Evolutionary conservation across 2,797 vertebrate species (phyloP).

Genomic region (Siniperca obscura): DNA sequence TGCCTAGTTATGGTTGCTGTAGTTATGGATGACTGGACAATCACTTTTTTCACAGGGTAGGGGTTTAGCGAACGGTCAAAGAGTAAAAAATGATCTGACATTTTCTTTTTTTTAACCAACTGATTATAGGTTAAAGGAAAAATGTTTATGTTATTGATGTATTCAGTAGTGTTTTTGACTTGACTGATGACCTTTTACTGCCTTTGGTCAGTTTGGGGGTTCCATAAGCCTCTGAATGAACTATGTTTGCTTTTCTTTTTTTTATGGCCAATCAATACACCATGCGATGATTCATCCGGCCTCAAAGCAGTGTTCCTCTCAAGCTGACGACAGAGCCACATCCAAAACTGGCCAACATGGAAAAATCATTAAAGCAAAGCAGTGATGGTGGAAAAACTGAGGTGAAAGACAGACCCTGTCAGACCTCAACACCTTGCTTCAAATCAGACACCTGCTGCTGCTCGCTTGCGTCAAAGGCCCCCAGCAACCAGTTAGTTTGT

Average conservation of each 20-base stretch:
- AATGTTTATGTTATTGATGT: neutral
- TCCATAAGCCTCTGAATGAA: slow-evolving; percentile 21
- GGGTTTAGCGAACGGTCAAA: too few species aligned
- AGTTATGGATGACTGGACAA: neutral
- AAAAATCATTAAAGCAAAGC: slow-evolving; percentile 68
- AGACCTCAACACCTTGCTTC: slow-evolving; percentile 56
- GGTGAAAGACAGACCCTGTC: slow-evolving; percentile 37
- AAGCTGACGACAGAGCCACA: slow-evolving; percentile 23
- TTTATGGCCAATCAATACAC: slow-evolving; percentile 48
- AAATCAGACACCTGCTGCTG: slow-evolving; percentile 61
- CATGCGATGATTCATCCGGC: slow-evolving; percentile 29
- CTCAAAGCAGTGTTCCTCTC: slow-evolving; percentile 50
- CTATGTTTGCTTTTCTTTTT: slow-evolving; percentile 9
- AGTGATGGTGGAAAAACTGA: slow-evolving; percentile 31
- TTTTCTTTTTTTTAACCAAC: neutral
- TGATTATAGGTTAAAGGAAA: neutral
- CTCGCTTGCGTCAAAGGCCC: slow-evolving; percentile 26
- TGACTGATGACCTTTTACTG: neutral
- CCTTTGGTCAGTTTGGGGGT: neutral
- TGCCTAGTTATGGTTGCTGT: neutral
- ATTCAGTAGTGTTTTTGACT: neutral
- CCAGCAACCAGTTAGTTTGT: slow-evolving; percentile 50
- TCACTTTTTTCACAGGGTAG: neutral
- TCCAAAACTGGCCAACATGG: slow-evolving; percentile 15
- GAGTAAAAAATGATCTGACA: neutral